Evolutionary conservation across 2,888 invertebrate species (phyloP), one percentile per base, ranked within the genome.

Genomic region (Apeira syringaria): DNA sequence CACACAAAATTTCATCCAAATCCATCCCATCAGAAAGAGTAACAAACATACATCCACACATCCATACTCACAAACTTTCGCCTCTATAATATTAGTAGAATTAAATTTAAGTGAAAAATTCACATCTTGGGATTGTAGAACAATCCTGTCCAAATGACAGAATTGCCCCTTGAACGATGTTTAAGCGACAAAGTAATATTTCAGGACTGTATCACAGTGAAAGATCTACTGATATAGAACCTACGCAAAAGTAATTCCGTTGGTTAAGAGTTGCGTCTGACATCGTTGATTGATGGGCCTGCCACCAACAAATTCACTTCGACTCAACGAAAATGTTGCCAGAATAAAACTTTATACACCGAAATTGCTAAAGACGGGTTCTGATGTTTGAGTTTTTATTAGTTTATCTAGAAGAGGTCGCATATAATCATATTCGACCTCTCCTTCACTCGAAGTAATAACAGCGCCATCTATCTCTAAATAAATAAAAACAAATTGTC

Each of bases 221-320:
- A 67, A 68, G 73, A 83, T 82, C 77, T 74, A 60, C 69, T 70
- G 82, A 81, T 83, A 24, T 9, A 24, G 24, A 9, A 24, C 24
- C 8, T 8, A 9, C 24, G 24, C 7, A 20, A 73, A 80, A 79
- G 81, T 81, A 80, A 84, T 80, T 73, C 73, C 68, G 50, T 51
- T 55, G 68, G 68, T 78, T 76, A 78, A 78, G 80, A 80, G 76
- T 81, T 80, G 73, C 65, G 73, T 74, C 72, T 79, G 75, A 70
- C 74, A 64, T 57, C 67, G 72, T 75, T 86, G 86, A 86, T 86
- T 78, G 85, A 86, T 86, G 81, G 56, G 61, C 63, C 68, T 66
- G 74, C 64, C 68, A 63, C 58, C 75, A 75, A 83, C 81, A 83
- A 82, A 81, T 80, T 77, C 73, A 77, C 68, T 79, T 57, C 65